phyloP scores from a whole-genome alignment of 2,797 vertebrate species.

The Crocodylus rhombifer region DNA sequence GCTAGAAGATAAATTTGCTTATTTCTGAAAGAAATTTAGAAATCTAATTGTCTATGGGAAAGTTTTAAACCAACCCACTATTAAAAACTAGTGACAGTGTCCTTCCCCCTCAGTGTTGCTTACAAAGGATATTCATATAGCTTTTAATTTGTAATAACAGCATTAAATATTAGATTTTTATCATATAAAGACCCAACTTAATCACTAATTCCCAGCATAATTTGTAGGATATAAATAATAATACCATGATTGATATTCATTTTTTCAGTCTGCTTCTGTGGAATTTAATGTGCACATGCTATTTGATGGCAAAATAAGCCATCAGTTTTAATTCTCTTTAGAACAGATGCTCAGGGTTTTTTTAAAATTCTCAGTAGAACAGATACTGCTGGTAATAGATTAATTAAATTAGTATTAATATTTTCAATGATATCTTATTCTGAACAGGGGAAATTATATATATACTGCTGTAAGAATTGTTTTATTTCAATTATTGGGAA shows the following conservation, averaged over 20 bases:
- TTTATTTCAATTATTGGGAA: neutral
- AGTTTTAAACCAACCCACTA: neutral
- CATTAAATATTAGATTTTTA: neutral
- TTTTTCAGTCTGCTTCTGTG: neutral
- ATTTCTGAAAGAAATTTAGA: neutral
- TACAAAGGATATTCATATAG: neutral
- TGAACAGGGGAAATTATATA: neutral
- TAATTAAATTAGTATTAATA: neutral
- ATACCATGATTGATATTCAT: neutral
- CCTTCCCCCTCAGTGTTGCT: too few relatives aligned
- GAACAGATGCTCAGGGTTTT: neutral
- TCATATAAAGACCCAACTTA: neutral
- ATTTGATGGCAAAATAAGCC: neutral
- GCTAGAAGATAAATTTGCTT: neutral
- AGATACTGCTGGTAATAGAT: neutral
- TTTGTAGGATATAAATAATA: neutral
- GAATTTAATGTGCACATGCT: neutral
- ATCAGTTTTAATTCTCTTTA: neutral
- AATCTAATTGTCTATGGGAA: neutral
- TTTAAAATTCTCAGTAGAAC: neutral
- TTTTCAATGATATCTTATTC: neutral
- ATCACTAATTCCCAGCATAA: neutral
- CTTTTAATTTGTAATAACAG: neutral
- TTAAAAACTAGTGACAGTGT: accelerated
- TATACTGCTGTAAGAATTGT: neutral